Evolutionary conservation across 1,140 invertebrate genomes (phyloP).

Genomic region (Hormaphis cornu): DNA sequence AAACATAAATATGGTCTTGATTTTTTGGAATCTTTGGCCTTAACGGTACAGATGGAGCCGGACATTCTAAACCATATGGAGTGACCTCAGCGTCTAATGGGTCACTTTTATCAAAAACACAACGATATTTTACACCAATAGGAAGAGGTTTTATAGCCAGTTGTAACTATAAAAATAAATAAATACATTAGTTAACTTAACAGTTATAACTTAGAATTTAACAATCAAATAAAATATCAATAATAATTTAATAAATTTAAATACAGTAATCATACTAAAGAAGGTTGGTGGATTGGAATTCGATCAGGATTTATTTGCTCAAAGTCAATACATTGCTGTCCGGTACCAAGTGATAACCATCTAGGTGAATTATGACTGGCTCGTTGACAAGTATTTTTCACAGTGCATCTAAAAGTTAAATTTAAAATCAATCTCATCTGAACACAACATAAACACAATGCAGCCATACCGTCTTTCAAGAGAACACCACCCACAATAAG

Average conservation of each 20-base stretch:
- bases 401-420: conserved; percentile 59
- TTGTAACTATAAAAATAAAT: conserved; percentile 52
- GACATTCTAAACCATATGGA: conserved; percentile 68
- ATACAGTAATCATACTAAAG: conserved; percentile 36
- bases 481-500: conserved; percentile 97
- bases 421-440: conserved; percentile 24
- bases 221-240: neutral
- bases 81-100: conserved; percentile 79
- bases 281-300: conserved; percentile 75
- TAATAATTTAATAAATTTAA: neutral
- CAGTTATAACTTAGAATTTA: neutral
- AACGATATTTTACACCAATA: conserved; percentile 82
- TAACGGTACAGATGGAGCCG: conserved; percentile 64
- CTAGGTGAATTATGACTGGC: conserved; percentile 77
- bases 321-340: conserved; percentile 92
- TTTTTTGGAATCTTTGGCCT: conserved; percentile 69
- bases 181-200: neutral
- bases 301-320: conserved; percentile 82
- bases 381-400: conserved; percentile 78
- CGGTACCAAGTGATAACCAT: conserved; percentile 83
- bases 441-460: too few relatives aligned
- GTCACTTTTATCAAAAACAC: conserved; percentile 76
- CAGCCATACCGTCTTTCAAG: conserved; percentile 69
- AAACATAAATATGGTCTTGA: conserved; percentile 81
- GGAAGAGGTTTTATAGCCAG: conserved; percentile 81